Evolutionary conservation across 2,797 vertebrate species (phyloP).

Genomic region (Simalia tracyae): DNA sequence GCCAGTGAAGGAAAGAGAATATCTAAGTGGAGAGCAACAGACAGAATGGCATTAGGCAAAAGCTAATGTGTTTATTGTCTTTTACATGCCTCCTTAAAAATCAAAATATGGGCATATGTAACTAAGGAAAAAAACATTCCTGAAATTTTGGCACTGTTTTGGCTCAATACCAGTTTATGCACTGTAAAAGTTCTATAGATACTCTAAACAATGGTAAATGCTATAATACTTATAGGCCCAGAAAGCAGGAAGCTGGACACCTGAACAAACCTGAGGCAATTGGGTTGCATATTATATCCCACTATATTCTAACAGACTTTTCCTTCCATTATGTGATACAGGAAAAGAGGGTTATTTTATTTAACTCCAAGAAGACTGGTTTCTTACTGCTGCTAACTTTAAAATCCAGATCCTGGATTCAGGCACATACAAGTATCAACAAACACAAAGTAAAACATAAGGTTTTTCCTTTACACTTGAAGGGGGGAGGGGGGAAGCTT

Average conservation of each 20-base stretch:
- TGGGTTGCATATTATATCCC: conserved; percentile 62
- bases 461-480: conserved; percentile 70
- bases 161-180: background rate
- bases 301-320: conserved; percentile 72
- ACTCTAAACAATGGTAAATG: background rate
- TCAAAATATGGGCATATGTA: background rate
- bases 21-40: too few relatives aligned
- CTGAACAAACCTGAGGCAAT: conserved; percentile 70
- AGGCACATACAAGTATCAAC: conserved; percentile 75
- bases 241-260: conserved; percentile 69
- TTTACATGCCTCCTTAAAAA: background rate
- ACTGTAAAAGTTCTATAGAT: conserved; percentile 20
- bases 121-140: background rate
- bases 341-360: conserved; percentile 71
- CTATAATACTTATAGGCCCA: conserved; percentile 18
- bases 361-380: conserved; percentile 57
- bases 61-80: background rate
- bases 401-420: conserved; percentile 81
- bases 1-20: background rate
- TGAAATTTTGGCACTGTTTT: background rate
- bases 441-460: conserved; percentile 74
- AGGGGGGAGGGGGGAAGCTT: conserved; percentile 18
- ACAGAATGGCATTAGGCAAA: background rate
- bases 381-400: conserved; percentile 63
- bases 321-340: conserved; percentile 75